These are phyloP conservation scores for Naja naja DNA, from an alignment of 2,113 vertebrate species.

Conservation along the genomic window DNA sequence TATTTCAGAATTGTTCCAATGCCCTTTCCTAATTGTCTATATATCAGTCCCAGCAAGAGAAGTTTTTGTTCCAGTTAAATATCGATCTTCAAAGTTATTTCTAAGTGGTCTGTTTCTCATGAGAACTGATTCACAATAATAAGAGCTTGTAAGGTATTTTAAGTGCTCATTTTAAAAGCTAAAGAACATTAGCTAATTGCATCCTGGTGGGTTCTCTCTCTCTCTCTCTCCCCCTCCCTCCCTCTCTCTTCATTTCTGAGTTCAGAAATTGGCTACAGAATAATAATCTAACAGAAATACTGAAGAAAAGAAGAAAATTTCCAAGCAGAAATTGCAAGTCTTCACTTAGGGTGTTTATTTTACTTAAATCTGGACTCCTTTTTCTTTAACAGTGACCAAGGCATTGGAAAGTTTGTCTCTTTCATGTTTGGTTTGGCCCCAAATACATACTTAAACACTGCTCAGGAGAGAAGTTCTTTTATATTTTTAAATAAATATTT, in stretches of 20 bases:
- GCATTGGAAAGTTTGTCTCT: neutral
- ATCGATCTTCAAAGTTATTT: neutral
- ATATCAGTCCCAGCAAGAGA: neutral
- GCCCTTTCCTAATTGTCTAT: neutral
- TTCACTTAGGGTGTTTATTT: neutral
- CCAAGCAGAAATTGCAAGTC: neutral
- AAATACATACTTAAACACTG: neutral
- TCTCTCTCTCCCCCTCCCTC: neutral
- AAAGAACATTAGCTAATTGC: neutral
- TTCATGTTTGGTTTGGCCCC: neutral
- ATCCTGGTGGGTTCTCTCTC: neutral
- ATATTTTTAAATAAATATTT: neutral
- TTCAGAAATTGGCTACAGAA: neutral
- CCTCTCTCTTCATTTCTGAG: neutral
- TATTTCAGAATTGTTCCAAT: neutral
- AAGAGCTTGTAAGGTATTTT: neutral
- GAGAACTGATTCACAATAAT: neutral
- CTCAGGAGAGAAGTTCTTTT: neutral
- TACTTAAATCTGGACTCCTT: too few species aligned
- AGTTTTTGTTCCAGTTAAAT: neutral
- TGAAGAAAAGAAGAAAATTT: neutral
- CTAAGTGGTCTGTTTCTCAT: neutral
- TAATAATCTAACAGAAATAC: neutral
- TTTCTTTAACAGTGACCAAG: neutral
- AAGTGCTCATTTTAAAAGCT: neutral